phyloP scores from a whole-genome alignment of 2,888 invertebrate species.

The Eupeodes latifasciatus region DNA sequence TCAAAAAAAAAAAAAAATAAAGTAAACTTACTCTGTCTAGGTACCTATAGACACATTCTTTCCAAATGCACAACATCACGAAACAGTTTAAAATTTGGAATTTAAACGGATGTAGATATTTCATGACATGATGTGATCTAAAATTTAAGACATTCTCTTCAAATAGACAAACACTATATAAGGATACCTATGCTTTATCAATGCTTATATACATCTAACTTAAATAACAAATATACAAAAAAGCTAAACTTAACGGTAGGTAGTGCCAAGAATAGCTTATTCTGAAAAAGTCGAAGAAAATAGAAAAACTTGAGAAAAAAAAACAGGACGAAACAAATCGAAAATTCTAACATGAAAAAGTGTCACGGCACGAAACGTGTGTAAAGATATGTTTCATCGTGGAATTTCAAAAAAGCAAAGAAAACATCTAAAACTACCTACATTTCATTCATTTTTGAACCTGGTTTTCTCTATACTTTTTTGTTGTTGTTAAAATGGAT shows the following conservation, averaged over 20 bases:
- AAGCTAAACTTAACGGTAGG: constrained; percentile 46
- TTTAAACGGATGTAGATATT: constrained; percentile 24
- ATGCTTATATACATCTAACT: not conserved
- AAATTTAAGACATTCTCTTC: constrained; percentile 54
- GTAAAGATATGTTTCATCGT: constrained; percentile 65
- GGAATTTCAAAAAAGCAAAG: constrained; percentile 53
- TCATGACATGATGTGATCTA: constrained; percentile 46
- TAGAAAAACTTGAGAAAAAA: not conserved
- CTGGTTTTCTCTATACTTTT: constrained; percentile 41
- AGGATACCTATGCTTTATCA: not conserved
- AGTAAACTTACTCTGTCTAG: not conserved
- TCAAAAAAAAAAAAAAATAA: too few species aligned
- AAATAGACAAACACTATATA: constrained; percentile 16
- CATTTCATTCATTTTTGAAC: constrained; percentile 64
- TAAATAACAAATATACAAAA: not conserved
- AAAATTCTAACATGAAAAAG: constrained; percentile 73
- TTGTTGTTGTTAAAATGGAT: constrained; percentile 3
- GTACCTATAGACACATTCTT: not conserved
- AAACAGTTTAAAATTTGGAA: constrained; percentile 54
- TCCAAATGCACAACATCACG: constrained; percentile 46
- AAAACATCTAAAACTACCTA: constrained; percentile 49
- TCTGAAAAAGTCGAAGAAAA: not conserved
- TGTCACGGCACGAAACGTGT: constrained; percentile 69
- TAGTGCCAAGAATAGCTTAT: constrained; percentile 33
- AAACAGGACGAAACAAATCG: constrained; percentile 35